Evolutionary conservation across 2,797 vertebrate species (phyloP).

Genomic region (Argyrosomus regius): DNA sequence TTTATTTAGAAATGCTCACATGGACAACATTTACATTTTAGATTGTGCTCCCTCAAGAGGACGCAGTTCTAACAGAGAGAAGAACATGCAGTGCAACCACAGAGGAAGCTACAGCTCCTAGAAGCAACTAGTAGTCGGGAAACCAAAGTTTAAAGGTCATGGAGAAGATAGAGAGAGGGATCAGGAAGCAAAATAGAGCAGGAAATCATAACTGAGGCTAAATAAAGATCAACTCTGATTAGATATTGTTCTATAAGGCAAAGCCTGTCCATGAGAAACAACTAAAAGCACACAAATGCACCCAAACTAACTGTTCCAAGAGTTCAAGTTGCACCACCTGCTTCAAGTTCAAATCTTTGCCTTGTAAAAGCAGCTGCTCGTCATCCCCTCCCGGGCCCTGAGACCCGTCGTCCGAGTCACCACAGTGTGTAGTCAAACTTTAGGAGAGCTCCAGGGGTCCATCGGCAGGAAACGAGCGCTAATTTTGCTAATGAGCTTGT

Average conservation of each 20-base stretch:
- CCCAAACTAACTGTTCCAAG: neutral
- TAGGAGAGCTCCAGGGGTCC: constrained; percentile 70
- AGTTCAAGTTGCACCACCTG: neutral
- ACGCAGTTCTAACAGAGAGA: neutral
- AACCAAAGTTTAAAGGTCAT: constrained; percentile 40
- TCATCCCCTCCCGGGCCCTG: constrained; percentile 16
- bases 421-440: constrained; percentile 71
- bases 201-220: neutral
- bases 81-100: neutral
- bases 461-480: constrained; percentile 73
- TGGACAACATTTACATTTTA: constrained; percentile 67
- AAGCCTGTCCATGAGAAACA: constrained; percentile 5
- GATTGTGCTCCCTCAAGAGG: constrained; percentile 42
- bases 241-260: neutral
- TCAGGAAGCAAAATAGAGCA: neutral
- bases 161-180: neutral
- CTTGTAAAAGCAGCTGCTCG: constrained; percentile 23
- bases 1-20: constrained; percentile 65
- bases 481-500: constrained; percentile 85
- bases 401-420: constrained; percentile 57
- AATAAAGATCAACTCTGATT: constrained; percentile 8
- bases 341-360: constrained; percentile 1
- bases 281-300: neutral
- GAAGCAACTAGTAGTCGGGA: neutral
- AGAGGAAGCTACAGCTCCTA: constrained; percentile 4